phyloP scores from a whole-genome alignment of 2,113 vertebrate species.

The Desmodus rotundus region DNA sequence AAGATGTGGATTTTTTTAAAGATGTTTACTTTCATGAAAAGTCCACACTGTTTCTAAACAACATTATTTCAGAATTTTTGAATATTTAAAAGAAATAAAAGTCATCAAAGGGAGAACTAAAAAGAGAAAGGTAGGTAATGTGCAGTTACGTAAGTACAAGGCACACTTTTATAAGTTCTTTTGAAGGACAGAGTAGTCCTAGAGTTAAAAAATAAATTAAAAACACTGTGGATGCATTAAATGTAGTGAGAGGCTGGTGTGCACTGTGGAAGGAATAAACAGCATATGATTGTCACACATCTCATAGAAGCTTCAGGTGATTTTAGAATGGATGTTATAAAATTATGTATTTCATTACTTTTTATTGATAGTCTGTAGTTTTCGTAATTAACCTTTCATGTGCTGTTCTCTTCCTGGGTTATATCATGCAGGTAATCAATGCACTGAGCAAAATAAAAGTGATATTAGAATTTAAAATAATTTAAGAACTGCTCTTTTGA shows the following conservation, averaged over 20 bases:
- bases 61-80: neutral
- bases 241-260: neutral
- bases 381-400: neutral
- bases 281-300: neutral
- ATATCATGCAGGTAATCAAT: neutral
- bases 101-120: neutral
- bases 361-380: neutral
- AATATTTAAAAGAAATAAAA: slow-evolving; percentile 15
- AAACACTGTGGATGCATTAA: neutral
- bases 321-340: neutral
- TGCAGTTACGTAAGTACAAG: neutral
- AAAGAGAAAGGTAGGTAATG: neutral
- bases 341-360: neutral
- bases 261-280: neutral
- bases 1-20: neutral
- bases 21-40: slow-evolving; percentile 15
- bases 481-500: neutral
- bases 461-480: neutral
- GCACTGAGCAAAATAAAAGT: neutral
- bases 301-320: neutral
- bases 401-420: neutral
- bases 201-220: neutral
- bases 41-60: neutral
- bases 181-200: neutral
- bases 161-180: neutral